Evolutionary conservation across 1,140 invertebrate species (phyloP).

Genomic region (Psix sp.): DNA sequence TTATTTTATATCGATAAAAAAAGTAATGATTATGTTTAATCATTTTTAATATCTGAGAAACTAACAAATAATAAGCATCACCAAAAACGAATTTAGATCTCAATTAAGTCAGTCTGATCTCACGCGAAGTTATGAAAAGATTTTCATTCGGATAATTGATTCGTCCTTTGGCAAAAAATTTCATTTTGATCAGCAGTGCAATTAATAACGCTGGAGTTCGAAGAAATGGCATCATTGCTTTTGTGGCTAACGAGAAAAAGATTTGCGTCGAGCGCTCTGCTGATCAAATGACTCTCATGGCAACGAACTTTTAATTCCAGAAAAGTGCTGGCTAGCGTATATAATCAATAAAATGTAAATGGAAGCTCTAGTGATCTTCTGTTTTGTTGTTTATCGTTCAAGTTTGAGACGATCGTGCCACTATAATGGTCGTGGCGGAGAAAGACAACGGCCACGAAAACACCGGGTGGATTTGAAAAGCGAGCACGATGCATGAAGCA

Average conservation of each 20-base stretch:
- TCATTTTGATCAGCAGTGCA: conserved; percentile 15
- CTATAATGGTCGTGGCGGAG: conserved; percentile 5
- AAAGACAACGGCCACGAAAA: conserved; percentile 23
- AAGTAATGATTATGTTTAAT: no score
- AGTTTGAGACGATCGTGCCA: conserved; percentile 1
- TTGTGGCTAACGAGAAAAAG: conserved; percentile 69
- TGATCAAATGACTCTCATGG: conserved; percentile 26
- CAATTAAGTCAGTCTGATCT: no score
- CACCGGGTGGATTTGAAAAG: conserved; percentile 26
- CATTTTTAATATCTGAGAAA: no score
- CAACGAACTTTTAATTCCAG: conserved; percentile 45
- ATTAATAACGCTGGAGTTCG: conserved; percentile 64
- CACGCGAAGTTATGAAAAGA: no score
- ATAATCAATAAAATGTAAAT: conserved; percentile 54
- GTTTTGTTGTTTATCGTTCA: background rate
- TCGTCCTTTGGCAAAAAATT: background rate
- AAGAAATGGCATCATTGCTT: conserved; percentile 55
- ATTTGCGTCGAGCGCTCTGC: conserved; percentile 45
- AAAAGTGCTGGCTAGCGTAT: conserved; percentile 8
- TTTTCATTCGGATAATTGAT: conserved; percentile 1
- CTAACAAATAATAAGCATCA: no score
- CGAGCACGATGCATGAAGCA: conserved; percentile 31
- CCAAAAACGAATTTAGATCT: no score
- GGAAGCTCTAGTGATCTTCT: background rate
- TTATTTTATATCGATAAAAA: no score